Evolutionary conservation across 2,113 vertebrate genomes (phyloP).

Genomic region (Rhadina sibilatrix): DNA sequence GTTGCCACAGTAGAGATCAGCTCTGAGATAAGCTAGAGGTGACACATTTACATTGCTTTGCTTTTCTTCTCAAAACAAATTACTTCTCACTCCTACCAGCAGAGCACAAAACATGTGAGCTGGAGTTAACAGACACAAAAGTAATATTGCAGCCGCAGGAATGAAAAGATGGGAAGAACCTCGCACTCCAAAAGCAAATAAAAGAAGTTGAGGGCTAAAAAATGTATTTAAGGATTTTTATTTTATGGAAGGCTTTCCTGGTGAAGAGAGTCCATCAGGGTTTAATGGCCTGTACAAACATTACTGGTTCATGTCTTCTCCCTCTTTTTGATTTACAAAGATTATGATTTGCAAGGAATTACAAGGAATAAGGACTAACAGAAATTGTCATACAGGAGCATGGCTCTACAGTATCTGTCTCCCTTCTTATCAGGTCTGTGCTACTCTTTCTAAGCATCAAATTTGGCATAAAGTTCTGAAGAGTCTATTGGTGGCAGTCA

Average conservation of each 20-base stretch:
- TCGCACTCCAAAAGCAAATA: background rate
- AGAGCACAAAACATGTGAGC: background rate
- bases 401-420: background rate
- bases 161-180: background rate
- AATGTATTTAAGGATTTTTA: background rate
- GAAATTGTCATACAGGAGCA: background rate
- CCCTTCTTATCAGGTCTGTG: background rate
- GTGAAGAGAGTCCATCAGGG: background rate
- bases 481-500: background rate
- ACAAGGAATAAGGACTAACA: background rate
- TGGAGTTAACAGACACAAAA: background rate
- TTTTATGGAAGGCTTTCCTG: background rate
- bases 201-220: background rate
- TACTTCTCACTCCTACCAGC: background rate
- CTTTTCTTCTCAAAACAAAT: slow-evolving; percentile 1
- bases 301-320: background rate
- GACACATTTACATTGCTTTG: background rate
- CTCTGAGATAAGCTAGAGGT: background rate
- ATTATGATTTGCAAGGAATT: background rate
- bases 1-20: background rate
- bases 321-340: background rate
- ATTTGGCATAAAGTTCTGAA: background rate
- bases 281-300: background rate
- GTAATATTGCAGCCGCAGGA: background rate
- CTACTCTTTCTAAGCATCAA: background rate